A percentile compares a stretch with the other conserved stretches of the same genome.
These are phyloP conservation scores for Acropternis orthonyx DNA, from an alignment of 2,797 vertebrate genomes.

Conservation along the genomic window DNA sequence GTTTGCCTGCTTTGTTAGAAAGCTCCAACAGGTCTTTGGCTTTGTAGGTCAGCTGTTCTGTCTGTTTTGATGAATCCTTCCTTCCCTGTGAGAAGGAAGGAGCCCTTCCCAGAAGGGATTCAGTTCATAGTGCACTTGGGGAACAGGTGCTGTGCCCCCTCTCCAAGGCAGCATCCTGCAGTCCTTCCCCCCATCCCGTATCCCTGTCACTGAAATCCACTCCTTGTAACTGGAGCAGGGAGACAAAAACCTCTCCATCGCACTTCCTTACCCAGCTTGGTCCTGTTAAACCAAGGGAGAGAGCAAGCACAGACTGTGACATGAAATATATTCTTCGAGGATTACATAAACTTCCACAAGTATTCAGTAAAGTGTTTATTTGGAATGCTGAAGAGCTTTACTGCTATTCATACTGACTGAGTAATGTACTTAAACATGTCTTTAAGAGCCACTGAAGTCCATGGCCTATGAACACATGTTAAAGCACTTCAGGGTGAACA, in stretches of 20 bases:
- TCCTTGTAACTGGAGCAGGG: background rate
- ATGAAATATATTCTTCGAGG: background rate
- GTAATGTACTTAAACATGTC: background rate
- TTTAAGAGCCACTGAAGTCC: background rate
- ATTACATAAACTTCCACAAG: background rate
- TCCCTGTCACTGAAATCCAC: rapidly evolving
- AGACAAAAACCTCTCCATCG: background rate
- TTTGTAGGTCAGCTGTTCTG: background rate
- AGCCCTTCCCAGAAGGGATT: background rate
- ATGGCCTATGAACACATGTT: background rate
- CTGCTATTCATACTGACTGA: background rate
- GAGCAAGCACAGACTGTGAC: background rate
- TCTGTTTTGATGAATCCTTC: background rate
- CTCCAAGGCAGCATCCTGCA: background rate
- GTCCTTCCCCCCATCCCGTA: rapidly evolving
- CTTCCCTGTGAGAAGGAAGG: background rate
- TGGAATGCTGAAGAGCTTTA: background rate
- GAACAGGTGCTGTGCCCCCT: rapidly evolving
- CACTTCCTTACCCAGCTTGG: background rate
- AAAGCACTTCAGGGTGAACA: background rate
- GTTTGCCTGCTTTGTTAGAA: background rate
- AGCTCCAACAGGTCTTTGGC: background rate
- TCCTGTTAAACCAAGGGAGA: background rate
- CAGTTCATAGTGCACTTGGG: background rate
- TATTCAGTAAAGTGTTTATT: background rate